Percentiles rank a stretch among this genome's conserved stretches.
phyloP scores from a whole-genome alignment of 2,888 invertebrate genomes.

The Poecilobothrus nobilitatus region DNA sequence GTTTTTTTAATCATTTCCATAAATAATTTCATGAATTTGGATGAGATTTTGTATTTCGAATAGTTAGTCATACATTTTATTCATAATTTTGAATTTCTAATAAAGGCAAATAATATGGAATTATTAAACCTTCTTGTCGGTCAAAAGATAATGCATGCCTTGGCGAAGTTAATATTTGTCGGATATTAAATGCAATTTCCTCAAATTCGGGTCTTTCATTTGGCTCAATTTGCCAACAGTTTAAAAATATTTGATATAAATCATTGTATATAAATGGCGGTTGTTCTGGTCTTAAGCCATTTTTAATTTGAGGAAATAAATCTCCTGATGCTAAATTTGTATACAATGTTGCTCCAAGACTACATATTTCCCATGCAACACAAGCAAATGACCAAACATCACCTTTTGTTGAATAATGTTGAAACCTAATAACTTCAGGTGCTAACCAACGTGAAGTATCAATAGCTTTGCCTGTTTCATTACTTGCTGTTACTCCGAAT shows the following conservation, averaged over 20 bases:
- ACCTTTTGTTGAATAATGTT: conserved; percentile 59
- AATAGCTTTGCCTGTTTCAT: conserved; percentile 56
- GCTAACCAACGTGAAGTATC: conserved; percentile 75
- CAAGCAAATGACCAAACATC: conserved; percentile 80
- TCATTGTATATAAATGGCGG: conserved; percentile 67
- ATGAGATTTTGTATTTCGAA: too few species aligned
- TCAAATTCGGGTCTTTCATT: conserved; percentile 69
- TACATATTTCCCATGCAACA: conserved; percentile 72
- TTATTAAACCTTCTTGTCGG: conserved; percentile 29
- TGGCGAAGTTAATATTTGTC: conserved; percentile 41
- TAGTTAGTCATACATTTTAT: too few species aligned
- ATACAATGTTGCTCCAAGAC: conserved; percentile 72
- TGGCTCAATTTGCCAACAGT: conserved; percentile 77
- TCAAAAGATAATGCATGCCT: conserved; percentile 39
- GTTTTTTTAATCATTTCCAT: too few species aligned
- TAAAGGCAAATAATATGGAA: conserved; percentile 42
- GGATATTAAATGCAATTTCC: conserved; percentile 48
- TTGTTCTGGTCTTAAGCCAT: conserved; percentile 65
- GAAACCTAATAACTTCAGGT: conserved; percentile 64
- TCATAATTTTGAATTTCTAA: conserved; percentile 35
- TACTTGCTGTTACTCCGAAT: conserved; percentile 60
- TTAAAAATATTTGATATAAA: conserved; percentile 69
- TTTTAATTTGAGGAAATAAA: conserved; percentile 56
- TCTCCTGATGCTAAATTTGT: conserved; percentile 59
- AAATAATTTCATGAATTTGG: too few species aligned